phyloP scores from a whole-genome alignment of 2,888 invertebrate species.

The Busseola fusca region DNA sequence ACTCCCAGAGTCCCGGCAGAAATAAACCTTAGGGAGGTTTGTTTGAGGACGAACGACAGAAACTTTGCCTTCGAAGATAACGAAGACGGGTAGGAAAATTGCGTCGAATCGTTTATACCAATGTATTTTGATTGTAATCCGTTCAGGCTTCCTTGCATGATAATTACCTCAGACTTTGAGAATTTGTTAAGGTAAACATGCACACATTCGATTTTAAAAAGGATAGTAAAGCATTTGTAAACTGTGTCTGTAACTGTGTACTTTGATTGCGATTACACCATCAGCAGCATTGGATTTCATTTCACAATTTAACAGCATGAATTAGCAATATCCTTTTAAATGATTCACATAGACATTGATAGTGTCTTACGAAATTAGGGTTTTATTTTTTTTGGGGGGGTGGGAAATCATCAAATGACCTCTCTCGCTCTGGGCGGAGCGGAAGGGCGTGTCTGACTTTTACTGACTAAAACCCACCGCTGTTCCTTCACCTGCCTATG shows the following conservation, averaged over 20 bases:
- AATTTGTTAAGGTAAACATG: too few relatives aligned
- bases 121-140: background rate
- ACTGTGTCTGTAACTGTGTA: background rate
- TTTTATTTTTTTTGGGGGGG: too few relatives aligned
- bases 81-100: background rate
- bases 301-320: too few relatives aligned
- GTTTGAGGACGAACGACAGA: background rate
- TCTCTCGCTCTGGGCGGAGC: too few relatives aligned
- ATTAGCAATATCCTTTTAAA: too few relatives aligned
- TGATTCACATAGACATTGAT: too few relatives aligned
- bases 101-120: background rate
- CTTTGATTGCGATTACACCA: background rate
- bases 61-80: background rate
- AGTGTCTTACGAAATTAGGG: too few relatives aligned
- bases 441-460: too few relatives aligned
- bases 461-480: too few relatives aligned
- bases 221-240: background rate
- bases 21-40: constrained; percentile 6
- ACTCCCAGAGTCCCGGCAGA: background rate
- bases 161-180: background rate
- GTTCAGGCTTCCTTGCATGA: background rate
- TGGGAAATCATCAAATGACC: too few relatives aligned
- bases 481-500: too few relatives aligned
- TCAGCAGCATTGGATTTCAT: too few relatives aligned
- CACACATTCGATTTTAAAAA: background rate